Evolutionary conservation across 2,113 vertebrate species (phyloP), one percentile per base, ranked within the genome.

Genomic region (Petaurus breviceps): DNA sequence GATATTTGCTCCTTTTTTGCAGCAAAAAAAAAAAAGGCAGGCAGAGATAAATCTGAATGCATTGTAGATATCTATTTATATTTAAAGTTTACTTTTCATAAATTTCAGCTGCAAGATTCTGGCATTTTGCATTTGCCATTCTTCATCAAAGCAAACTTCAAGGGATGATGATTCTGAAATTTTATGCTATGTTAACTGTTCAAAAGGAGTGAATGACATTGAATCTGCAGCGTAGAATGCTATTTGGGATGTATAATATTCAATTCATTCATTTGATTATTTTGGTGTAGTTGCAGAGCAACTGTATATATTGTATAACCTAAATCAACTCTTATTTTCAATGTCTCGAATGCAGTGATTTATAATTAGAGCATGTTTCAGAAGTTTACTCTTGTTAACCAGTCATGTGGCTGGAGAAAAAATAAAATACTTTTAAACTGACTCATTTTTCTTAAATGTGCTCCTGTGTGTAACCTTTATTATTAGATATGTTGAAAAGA

Each of bases 241-340:
- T 98, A 96, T 93, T 96, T 95, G 98, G 98, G 98, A 98, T 98
- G 98, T 99, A 98, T 97, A 99, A 98, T 98, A 98, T 98, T 99
- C 98, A 95, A 96, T 98, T 98, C 98, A 97, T 98, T 98, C 98
- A 98, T 96, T 99, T 97, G 24, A 98, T 98, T 98, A 98, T 98
- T 98, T 99, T 98, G 96, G 97, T 99, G 99, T 99, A 98, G 99
- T 99, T 99, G 99, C 99, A 99, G 99, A 99, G 99, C 99, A 99
- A 99, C 99, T 99, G 98, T 99, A 99, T 98, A 99, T 99, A 98
- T 97, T 99, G 98, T 99, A 99, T 98, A 99, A 99, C 98, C 98
- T 97, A 99, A 98, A 98, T 98, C 97, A 98, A 98, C 96, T 98
- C 98, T 98, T 99, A 98, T 99, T 99, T 99, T 99, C 98, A 98